Evolutionary conservation across 2,113 vertebrate genomes (phyloP).

Genomic region (Seriola aureovittata): DNA sequence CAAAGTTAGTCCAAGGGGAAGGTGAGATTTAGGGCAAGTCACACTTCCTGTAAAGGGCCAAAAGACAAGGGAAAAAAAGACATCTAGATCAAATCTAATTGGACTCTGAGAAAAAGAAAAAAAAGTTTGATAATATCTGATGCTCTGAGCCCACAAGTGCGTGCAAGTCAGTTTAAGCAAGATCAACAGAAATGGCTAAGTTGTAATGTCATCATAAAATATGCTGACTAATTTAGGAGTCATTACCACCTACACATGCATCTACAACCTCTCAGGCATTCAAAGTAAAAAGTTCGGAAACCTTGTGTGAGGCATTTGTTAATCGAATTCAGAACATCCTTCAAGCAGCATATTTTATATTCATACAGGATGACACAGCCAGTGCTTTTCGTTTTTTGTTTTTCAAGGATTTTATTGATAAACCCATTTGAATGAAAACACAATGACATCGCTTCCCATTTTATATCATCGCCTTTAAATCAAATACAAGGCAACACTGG

Average conservation of each 20-base stretch:
- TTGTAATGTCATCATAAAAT: slow-evolving; percentile 69
- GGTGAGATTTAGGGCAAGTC: slow-evolving; percentile 5
- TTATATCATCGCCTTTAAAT: slow-evolving; percentile 39
- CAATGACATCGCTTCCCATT: background rate
- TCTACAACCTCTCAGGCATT: slow-evolving; percentile 49
- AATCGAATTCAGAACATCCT: slow-evolving; percentile 44
- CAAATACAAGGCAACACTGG: slow-evolving; percentile 15
- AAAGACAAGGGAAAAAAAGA: slow-evolving; percentile 10
- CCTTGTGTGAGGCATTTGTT: slow-evolving; percentile 34
- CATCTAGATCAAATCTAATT: slow-evolving; percentile 22
- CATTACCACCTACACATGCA: slow-evolving; percentile 54
- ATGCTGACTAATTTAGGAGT: slow-evolving; percentile 72
- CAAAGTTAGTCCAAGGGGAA: slow-evolving; percentile 21
- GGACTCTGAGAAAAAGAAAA: background rate
- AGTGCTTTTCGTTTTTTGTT: slow-evolving; percentile 3
- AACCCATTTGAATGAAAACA: slow-evolving; percentile 9
- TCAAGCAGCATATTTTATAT: slow-evolving; percentile 41
- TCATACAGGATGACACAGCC: slow-evolving; percentile 17
- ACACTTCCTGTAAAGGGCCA: background rate
- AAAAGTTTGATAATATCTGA: background rate
- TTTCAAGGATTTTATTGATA: slow-evolving; percentile 22
- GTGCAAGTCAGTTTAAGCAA: slow-evolving; percentile 35
- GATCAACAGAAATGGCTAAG: slow-evolving; percentile 67
- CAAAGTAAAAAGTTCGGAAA: slow-evolving; percentile 27
- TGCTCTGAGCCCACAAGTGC: slow-evolving; percentile 37